These are phyloP conservation scores for Branchipolynoe longqiensis DNA, from an alignment of 2,888 invertebrate species.

Conservation along the genomic window DNA sequence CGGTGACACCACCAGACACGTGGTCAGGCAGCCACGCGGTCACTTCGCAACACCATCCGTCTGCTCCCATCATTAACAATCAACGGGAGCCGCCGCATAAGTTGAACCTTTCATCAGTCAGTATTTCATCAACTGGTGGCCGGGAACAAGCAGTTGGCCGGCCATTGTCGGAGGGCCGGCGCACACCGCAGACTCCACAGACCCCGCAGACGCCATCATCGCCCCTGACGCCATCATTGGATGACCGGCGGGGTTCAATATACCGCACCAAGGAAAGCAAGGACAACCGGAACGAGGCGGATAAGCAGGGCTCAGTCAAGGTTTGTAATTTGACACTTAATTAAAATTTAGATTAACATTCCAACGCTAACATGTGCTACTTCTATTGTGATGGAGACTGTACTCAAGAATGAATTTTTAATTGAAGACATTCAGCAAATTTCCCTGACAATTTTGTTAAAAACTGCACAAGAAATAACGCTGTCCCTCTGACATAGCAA, in stretches of 20 bases:
- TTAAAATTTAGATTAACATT: no score
- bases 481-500: no score
- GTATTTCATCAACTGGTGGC: background rate
- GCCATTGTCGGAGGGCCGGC: background rate
- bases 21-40: no score
- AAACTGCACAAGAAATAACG: no score
- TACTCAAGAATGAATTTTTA: no score
- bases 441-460: no score
- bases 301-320: conserved; percentile 6
- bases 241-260: background rate
- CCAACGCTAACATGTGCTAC: no score
- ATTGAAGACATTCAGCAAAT: no score
- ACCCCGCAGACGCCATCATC: background rate
- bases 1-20: background rate
- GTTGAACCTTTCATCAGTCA: background rate
- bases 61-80: background rate
- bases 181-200: conserved; percentile 25
- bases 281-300: conserved; percentile 43
- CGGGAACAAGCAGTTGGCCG: no score
- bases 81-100: background rate
- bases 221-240: background rate
- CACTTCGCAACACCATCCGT: background rate
- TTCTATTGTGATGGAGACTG: no score
- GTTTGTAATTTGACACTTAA: no score
- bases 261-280: conserved; percentile 40